Percentiles rank a stretch among this genome's conserved stretches.
phyloP scores from a whole-genome alignment of 2,797 vertebrate genomes.

The Enteromius trimaculatus region DNA sequence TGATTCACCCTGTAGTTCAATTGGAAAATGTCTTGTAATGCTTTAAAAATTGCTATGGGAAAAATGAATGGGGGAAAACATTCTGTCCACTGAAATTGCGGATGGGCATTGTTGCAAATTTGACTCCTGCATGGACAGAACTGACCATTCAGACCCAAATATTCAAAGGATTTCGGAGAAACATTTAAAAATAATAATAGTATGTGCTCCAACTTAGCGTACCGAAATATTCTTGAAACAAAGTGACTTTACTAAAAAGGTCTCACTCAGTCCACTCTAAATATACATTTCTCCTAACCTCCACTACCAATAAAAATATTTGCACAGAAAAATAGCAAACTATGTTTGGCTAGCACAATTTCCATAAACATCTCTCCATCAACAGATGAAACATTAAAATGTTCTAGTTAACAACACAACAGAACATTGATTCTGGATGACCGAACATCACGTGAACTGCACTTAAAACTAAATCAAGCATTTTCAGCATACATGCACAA shows the following conservation, averaged over 20 bases:
- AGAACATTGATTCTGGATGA: slow-evolving; percentile 21
- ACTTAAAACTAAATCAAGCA: neutral
- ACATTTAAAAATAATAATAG: neutral
- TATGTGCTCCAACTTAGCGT: neutral
- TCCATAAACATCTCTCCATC: slow-evolving; percentile 14
- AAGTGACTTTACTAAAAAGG: neutral
- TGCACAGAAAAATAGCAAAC: neutral
- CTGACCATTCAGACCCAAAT: neutral
- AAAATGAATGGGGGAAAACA: neutral
- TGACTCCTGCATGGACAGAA: neutral
- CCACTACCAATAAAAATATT: neutral
- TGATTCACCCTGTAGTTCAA: neutral
- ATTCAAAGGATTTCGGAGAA: neutral
- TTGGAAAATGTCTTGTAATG: neutral
- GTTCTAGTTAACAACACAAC: neutral
- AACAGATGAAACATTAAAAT: slow-evolving; percentile 20
- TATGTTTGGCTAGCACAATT: neutral
- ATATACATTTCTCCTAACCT: neutral
- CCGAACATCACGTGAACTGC: neutral
- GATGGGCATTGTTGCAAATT: neutral
- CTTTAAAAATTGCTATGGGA: neutral
- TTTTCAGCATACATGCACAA: neutral
- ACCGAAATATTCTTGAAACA: neutral
- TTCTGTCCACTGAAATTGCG: neutral
- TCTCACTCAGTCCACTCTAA: neutral